Base-by-base conservation (phyloP, 2,888 invertebrate species). In the Heteromyza rotundicornis region DNA sequence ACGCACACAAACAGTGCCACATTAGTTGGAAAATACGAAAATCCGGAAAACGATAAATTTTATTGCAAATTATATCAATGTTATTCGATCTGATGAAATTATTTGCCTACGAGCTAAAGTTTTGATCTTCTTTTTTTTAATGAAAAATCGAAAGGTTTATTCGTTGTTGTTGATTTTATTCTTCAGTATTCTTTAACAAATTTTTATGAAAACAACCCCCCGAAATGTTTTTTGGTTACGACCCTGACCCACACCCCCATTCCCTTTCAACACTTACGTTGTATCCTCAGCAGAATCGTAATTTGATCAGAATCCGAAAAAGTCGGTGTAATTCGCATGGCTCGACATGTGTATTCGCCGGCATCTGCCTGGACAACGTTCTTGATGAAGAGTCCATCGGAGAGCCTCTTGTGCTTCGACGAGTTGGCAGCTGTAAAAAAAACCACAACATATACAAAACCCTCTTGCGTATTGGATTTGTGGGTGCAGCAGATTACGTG, bases 241-340 rank as follows among this genome's bases (percentile, higher is more conserved):
- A n/a, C n/a, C n/a, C n/a, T n/a, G n/a, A n/a, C n/a, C n/a, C n/a
- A n/a, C n/a, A n/a, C n/a, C n/a, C n/a, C n/a, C n/a, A n/a, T n/a
- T n/a, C n/a, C n/a, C n/a, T n/a, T n/a, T n/a, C n/a, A n/a, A 27
- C 70, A 86, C 87, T 87, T 82, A 88, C 88, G 87, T 80, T 86
- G 84, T 71, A 88, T 86, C 72, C 85, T 83, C 64, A 88, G 79
- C 64, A 82, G 80, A 70, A 88, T 87, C 70, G 84, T 84, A 74
- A 84, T 83, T 68, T 86, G 85, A 68, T 84, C 81, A 32, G 87
- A 81, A 68, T 84, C 85, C 64, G 86, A 85, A 58, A 85, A 85
- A 59, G 82, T 83, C 53, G 82, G 77, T 56, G 84, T 84, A 56
- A 84, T 81, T 71, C 87, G 86, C 73, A 85, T 84, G 10, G 87